Base-by-base conservation (phyloP, 1,140 invertebrate genomes). In the Neuroterus valhalla region DNA sequence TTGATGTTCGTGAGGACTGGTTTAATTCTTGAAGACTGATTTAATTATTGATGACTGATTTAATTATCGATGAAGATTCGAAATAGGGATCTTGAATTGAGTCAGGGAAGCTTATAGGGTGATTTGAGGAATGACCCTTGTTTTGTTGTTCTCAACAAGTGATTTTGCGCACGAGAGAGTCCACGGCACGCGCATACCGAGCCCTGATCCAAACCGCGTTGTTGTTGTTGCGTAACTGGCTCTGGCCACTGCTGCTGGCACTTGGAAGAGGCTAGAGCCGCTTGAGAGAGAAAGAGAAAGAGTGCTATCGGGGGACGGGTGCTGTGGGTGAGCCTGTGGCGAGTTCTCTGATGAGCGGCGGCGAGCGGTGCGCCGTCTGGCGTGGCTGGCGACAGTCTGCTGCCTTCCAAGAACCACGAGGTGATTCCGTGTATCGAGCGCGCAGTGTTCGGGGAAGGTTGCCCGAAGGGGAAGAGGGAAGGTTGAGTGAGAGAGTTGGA, bases 401-500 rank as follows among this genome's bases (percentile, higher is more conserved):
- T 84, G 86, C 85, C 83, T 89, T 89, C 87, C 85, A 81, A 89
- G 88, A 89, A 89, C 82, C 86, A 88, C 87, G 87, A 86, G 87
- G 87, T 81, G 83, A 89, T 89, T 89, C 87, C 87, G 85, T 89
- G 87, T 89, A 89, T 89, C 87, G 87, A 89, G 80, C 87, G 87
- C 84, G 82, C 81, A 78, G 81, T 80, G 79, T 75, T 78, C 81
- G 78, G 81, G 82, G 82, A 77, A 80, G 75, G 71, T 45, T 44
- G 72, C 70, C 66, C 68, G 55, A 81, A 71, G 80, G 78, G 71
- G 74, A 74, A 71, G 79, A 70, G 80, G 26, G 76, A 75, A 75
- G 70, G 69, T 72, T 74, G 74, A 75, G 77, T 78, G 79, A 80
- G 71, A 72, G 77, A 78, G 77, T 76, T 77, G 46, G 78, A 72